Conservation (phyloP, 2,113 vertebrate genomes). For the Dipodomys merriami region DNA sequence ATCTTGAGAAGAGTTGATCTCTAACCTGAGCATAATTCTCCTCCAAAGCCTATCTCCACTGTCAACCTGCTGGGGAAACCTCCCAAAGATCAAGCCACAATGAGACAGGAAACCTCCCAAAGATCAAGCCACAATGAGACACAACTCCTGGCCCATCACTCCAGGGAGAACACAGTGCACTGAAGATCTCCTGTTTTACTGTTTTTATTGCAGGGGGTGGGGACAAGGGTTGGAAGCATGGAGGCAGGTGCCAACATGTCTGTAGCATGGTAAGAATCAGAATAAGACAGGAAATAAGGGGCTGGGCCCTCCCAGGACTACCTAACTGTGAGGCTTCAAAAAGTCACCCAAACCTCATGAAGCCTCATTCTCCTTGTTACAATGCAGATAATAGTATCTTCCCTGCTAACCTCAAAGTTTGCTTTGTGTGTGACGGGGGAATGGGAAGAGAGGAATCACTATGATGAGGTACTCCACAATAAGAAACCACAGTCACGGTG, state of each 20-base stretch:
- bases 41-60: conserved; percentile 47
- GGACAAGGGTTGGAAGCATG: neutral
- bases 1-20: conserved; percentile 74
- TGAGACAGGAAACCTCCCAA: conserved; percentile 46
- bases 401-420: neutral
- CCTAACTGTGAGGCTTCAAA: conserved; percentile 5
- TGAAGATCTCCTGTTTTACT: conserved; percentile 48
- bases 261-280: conserved; percentile 9
- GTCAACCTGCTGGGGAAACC: conserved; percentile 47
- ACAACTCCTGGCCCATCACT: neutral
- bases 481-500: conserved; percentile 43
- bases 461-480: neutral
- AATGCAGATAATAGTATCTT: neutral
- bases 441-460: neutral
- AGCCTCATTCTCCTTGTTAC: neutral
- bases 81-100: conserved; percentile 24
- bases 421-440: neutral
- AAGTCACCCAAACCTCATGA: neutral
- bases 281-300: conserved; percentile 1
- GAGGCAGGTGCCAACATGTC: conserved; percentile 62
- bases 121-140: conserved; percentile 21
- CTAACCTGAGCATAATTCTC: conserved; percentile 71
- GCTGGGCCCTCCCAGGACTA: neutral
- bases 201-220: conserved; percentile 56
- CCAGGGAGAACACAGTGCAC: conserved; percentile 19